Evolutionary conservation across 2,113 vertebrate species (phyloP).

Genomic region (Ginglymostoma cirratum): DNA sequence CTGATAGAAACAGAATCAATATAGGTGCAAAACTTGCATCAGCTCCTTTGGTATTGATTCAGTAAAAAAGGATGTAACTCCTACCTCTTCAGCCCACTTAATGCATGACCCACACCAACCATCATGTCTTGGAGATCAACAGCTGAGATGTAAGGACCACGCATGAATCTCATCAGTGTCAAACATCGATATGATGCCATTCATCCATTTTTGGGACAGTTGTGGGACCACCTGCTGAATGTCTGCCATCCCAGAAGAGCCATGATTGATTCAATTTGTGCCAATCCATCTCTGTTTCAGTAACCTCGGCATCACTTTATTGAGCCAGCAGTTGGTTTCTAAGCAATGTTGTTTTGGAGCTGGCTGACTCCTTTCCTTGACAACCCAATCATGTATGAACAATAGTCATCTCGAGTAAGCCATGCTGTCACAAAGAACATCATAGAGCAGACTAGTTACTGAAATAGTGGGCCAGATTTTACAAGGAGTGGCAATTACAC

Average conservation of each 20-base stretch:
- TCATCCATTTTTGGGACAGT: neutral
- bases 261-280: neutral
- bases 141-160: too few species aligned
- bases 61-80: too few species aligned
- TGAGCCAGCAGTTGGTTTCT: neutral
- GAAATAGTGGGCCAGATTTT: too few species aligned
- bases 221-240: neutral
- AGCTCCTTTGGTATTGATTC: too few species aligned
- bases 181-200: neutral
- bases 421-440: too few species aligned
- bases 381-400: neutral
- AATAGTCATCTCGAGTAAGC: neutral
- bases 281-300: neutral
- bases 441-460: too few species aligned
- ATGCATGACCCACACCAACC: too few species aligned
- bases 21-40: too few species aligned
- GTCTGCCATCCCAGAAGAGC: neutral
- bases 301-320: neutral
- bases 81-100: too few species aligned
- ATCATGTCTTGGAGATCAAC: too few species aligned
- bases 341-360: neutral
- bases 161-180: neutral
- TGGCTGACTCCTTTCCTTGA: neutral
- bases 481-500: too few species aligned
- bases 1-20: neutral